Percentiles rank a stretch among this genome's conserved stretches.
phyloP scores from a whole-genome alignment of 1,140 invertebrate genomes.

The Acromyrmex charruanus region DNA sequence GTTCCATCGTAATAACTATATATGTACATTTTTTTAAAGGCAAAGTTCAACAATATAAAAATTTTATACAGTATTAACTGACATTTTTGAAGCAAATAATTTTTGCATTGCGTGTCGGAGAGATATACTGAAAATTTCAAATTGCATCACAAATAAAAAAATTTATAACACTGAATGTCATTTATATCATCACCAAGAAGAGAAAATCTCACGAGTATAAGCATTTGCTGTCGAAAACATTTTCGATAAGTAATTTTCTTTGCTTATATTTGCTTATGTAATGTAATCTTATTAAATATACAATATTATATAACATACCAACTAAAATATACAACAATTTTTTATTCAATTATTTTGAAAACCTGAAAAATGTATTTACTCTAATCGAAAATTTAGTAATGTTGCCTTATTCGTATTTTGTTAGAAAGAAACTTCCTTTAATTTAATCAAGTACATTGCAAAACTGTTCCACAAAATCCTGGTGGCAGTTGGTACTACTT shows the following conservation, averaged over 20 bases:
- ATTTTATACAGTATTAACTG: neutral
- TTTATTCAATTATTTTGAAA: neutral
- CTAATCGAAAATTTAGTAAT: neutral
- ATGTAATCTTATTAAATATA: neutral
- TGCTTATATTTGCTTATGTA: neutral
- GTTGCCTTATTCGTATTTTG: neutral
- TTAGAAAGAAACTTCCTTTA: neutral
- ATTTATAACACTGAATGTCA: neutral
- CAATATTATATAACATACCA: neutral
- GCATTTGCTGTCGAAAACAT: neutral
- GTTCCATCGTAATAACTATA: neutral
- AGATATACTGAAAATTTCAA: constrained; percentile 1
- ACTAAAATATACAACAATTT: neutral
- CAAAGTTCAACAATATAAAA: neutral
- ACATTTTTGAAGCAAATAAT: neutral
- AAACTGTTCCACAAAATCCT: constrained; percentile 10
- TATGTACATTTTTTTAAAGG: neutral
- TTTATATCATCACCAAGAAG: neutral
- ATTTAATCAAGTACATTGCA: neutral
- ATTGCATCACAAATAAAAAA: constrained; percentile 2
- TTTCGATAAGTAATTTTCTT: constrained; percentile 11
- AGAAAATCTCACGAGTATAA: neutral
- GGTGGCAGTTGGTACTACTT: neutral
- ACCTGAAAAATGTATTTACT: neutral
- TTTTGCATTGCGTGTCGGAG: neutral